Percentiles rank a stretch among this genome's conserved stretches.
These are phyloP conservation scores for Pelusios castaneus DNA, from an alignment of 2,113 vertebrate genomes.

Conservation along the genomic window DNA sequence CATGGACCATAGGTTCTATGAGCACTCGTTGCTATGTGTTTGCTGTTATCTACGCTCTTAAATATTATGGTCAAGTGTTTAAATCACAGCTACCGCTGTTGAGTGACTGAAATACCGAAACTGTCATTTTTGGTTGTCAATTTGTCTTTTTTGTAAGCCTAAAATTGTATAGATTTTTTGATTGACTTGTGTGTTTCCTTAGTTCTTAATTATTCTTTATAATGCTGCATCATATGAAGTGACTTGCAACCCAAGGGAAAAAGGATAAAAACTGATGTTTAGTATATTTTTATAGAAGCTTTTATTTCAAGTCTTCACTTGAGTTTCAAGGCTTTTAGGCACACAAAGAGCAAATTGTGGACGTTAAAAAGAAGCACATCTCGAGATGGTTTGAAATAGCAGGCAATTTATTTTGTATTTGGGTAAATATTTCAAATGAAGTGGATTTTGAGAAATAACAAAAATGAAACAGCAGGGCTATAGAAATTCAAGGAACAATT, in stretches of 20 bases:
- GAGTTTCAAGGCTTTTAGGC: not conserved
- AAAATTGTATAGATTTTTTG: not conserved
- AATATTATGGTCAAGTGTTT: not conserved
- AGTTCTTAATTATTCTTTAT: accelerated
- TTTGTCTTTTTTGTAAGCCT: not conserved
- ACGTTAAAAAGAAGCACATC: not conserved
- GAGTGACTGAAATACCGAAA: not conserved
- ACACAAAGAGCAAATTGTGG: not conserved
- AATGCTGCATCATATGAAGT: not conserved
- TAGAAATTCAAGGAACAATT: not conserved
- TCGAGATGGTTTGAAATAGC: accelerated
- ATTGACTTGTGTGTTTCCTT: not conserved
- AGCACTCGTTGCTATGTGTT: not conserved
- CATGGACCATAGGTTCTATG: not conserved
- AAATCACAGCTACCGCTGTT: not conserved
- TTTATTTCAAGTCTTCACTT: not conserved
- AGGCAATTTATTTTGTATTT: not conserved
- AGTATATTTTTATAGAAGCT: not conserved
- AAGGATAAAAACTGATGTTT: not conserved
- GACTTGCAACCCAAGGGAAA: accelerated
- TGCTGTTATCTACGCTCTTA: not conserved
- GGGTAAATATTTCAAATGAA: not conserved
- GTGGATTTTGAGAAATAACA: not conserved
- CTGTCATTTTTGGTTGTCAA: not conserved
- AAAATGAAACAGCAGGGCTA: not conserved